phyloP scores from a whole-genome alignment of 2,797 vertebrate genomes.

The Garrulus glandarius region DNA sequence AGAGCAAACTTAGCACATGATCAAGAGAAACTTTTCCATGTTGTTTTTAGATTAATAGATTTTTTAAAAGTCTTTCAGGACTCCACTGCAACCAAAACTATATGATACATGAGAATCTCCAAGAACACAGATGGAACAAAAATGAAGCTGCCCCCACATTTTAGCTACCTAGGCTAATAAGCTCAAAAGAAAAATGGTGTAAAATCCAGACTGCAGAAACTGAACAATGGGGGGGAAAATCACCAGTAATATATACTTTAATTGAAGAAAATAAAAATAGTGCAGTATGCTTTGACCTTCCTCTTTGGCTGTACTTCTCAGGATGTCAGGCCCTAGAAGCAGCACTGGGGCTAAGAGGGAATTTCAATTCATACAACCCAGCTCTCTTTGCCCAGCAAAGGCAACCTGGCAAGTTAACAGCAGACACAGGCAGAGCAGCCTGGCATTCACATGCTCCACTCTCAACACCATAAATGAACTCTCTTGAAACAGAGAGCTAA shows the following conservation, averaged over 20 bases:
- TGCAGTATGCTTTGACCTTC: background rate
- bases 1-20: background rate
- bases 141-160: background rate
- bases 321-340: background rate
- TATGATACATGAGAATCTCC: background rate
- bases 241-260: background rate
- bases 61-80: background rate
- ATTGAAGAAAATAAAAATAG: background rate
- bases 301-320: background rate
- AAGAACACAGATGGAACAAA: background rate
- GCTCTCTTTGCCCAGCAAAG: background rate
- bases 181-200: background rate
- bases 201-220: background rate
- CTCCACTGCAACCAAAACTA: background rate
- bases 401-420: background rate
- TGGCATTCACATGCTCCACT: background rate
- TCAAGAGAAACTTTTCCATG: background rate
- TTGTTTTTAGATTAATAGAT: background rate
- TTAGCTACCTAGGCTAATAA: background rate
- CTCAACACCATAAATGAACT: background rate
- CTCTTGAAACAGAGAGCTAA: background rate
- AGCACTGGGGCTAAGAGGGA: background rate
- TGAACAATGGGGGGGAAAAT: accelerated
- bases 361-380: background rate
- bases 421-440: background rate